Evolutionary conservation across 2,888 invertebrate genomes (phyloP), one percentile per base, ranked within the genome.

Genomic region (Nipponacmea schrenckii): DNA sequence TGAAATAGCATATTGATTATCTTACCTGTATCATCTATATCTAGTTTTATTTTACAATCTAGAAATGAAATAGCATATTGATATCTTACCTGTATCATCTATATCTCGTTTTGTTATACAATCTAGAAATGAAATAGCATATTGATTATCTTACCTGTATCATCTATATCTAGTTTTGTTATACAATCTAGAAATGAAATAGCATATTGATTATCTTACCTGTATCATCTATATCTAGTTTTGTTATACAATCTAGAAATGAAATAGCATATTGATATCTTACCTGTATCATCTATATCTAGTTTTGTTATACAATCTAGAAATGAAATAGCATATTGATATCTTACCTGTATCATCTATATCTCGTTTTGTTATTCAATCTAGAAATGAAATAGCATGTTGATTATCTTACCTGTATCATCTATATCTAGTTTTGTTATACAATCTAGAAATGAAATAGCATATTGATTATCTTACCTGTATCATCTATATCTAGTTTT

Each of bases 201-300:
- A 44, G 79, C 78, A 64, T 79, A 80, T 70, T 82, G 81, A 24
- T 80, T 79, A 39, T 39, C 39, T 39, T 71, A 81, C 81, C 77
- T 69, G 83, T 83, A 27, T 67, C 77, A 17, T 78, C 67, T 3
- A 83, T 77, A 64, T 83, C 83, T 46, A 80, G 74, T 20, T 75
- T 70, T 20, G 80, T 75, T 62, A 83, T 75, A 27, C 75, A 73
- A 67, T 80, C 80, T 39, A 82, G 72, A 74, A 75, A 83, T 56
- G 77, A 77, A 26, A 77, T 75, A 44, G 79, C 77, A 31, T 31
- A 2, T 31, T 4, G 31, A 4, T 31, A 31, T 31, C 71, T 63
- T 70, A 80, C 81, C 76, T 69, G 83, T 83, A 46, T 67, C 76
- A 17, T 78, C 66, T 4, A 83, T 77, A 63, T 83, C 83, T 45